Base-by-base conservation (phyloP, 92 coral and sea anemone species). In the Heteractis magnifica region DNA sequence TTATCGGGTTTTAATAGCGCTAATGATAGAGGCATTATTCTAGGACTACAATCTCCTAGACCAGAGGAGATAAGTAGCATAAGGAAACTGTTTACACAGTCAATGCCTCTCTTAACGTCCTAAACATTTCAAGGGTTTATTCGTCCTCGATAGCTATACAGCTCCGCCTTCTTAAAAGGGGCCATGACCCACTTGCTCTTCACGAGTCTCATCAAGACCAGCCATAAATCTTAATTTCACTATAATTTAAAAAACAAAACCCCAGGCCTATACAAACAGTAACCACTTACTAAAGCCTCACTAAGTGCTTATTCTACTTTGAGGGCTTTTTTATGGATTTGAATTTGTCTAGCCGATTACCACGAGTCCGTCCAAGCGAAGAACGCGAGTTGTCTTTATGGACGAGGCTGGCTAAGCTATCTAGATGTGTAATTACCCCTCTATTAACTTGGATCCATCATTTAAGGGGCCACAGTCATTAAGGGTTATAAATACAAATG, bases 401-500 rank as follows among this genome's bases (percentile, higher is more conserved):
- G 8, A 68, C 73, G 14, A 68, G 14, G 5, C 41, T 26, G 60
- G 1, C 48, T 10, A 4, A 6, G 65, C 56, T 52, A 50, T 76
- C 23, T 26, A 52, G 79, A 76, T 55, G 26, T 50, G 60, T 76
- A 52, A 76, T 76, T 78, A 78, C 71, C 50, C 44, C 81, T n/a
- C 60, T 76, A 52, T 50, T 34, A 76, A 20, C 72, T 23, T 20
- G 44, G 44, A 59, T 68, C 70, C 21, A 74, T 19, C 48, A 50
- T 78, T 26, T 78, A 56, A 78, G 72, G 34, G 81, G 49, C 71
- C 49, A 59, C 70, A 5, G 10, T 78, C 81, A 78, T 78, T 78
- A 77, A 78, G 81, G 53, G 51, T 59, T 78, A 78, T 58, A 78
- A 78, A 56, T 59, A 56, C 70, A 78, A 78, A 78, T 59, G 81